Evolutionary conservation across 2,113 vertebrate genomes (phyloP).

Genomic region (Saccopteryx leptura): DNA sequence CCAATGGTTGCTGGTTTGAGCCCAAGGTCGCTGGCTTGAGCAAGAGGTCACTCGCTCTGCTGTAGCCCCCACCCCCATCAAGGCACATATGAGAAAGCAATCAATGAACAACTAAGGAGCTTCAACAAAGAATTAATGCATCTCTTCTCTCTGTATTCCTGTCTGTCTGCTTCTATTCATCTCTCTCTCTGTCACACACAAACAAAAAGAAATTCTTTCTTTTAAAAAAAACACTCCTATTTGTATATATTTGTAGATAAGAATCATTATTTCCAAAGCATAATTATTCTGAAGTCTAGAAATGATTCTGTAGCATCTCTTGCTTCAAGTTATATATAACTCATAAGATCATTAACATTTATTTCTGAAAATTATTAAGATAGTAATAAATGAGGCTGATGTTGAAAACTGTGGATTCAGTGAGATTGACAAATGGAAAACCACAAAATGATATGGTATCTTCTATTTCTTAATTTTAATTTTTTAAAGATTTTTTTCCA

Average conservation of each 20-base stretch:
- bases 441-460: neutral
- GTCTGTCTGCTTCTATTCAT: too few relatives aligned
- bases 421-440: conserved; percentile 15
- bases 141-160: too few relatives aligned
- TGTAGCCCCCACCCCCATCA: too few relatives aligned
- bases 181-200: too few relatives aligned
- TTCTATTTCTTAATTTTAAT: neutral
- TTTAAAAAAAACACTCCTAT: neutral
- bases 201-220: neutral
- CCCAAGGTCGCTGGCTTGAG: too few relatives aligned
- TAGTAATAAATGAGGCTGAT: neutral
- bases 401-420: neutral
- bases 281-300: conserved; percentile 24
- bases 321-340: conserved; percentile 2
- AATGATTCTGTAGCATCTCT: neutral
- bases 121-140: too few relatives aligned
- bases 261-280: neutral
- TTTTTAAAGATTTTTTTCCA: neutral
- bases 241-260: conserved; percentile 6
- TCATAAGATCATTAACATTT: neutral
- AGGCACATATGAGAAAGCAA: too few relatives aligned
- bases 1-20: too few relatives aligned
- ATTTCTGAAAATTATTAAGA: neutral
- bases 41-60: too few relatives aligned
- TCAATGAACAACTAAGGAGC: too few relatives aligned